Evolutionary conservation across 2,888 invertebrate species (phyloP).

Genomic region (Leucophenga maculata): DNA sequence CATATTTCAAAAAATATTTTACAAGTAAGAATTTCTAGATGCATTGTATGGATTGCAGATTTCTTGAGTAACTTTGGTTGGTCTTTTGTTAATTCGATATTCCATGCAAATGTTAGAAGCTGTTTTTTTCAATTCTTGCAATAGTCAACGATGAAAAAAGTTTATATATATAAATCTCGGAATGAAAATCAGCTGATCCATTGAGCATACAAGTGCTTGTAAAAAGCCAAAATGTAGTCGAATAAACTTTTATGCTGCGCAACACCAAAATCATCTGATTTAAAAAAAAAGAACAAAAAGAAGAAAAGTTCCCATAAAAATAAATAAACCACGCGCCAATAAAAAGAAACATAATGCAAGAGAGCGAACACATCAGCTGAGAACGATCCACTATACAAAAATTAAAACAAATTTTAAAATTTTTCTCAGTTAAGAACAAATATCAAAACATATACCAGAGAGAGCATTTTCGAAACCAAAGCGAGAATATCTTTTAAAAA

Average conservation of each 20-base stretch:
- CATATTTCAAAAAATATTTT: neutral
- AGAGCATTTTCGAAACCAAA: neutral
- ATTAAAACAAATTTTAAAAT: neutral
- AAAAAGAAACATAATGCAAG: neutral
- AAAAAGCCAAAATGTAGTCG: too few species aligned
- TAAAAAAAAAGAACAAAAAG: neutral
- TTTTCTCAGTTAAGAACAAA: neutral
- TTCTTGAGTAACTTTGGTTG: too few species aligned
- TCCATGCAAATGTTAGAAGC: too few species aligned
- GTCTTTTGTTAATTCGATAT: too few species aligned
- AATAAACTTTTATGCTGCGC: too few species aligned
- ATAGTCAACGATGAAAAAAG: too few species aligned
- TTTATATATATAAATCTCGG: too few species aligned
- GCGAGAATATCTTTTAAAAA: constrained; percentile 61
- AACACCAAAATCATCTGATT: constrained; percentile 20
- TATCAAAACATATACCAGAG: constrained; percentile 6
- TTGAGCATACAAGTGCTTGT: too few species aligned
- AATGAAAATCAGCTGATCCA: too few species aligned
- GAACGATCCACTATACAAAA: constrained; percentile 1
- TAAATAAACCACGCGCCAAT: constrained; percentile 9
- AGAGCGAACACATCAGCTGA: neutral
- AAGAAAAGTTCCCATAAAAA: too few species aligned
- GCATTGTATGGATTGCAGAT: too few species aligned
- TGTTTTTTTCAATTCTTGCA: too few species aligned
- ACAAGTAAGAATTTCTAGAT: neutral